Evolutionary conservation across 1,140 invertebrate genomes (phyloP).

Genomic region (Muscidifurax raptorellus): DNA sequence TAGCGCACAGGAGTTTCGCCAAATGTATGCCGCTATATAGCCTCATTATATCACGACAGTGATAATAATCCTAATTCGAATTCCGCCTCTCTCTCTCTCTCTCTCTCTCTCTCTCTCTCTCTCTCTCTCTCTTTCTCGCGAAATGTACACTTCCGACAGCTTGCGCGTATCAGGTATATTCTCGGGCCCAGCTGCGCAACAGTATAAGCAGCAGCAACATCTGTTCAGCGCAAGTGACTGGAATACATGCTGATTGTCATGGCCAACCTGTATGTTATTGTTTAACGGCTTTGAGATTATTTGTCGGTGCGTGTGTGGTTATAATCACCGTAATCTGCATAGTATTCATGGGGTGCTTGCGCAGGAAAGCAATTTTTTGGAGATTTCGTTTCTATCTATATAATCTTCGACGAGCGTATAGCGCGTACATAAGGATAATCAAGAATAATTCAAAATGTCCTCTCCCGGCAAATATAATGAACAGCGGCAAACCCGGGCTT

Average conservation of each 20-base stretch:
- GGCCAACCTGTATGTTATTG: slow-evolving; percentile 16
- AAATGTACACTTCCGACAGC: slow-evolving; percentile 28
- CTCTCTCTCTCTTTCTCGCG: background rate
- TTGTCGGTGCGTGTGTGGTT: too few relatives aligned
- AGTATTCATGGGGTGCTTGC: too few relatives aligned
- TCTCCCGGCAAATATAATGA: too few relatives aligned
- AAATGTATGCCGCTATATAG: too few relatives aligned
- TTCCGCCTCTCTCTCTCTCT: background rate
- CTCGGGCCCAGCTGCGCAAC: background rate
- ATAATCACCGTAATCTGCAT: background rate
- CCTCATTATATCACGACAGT: background rate
- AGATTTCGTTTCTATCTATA: too few relatives aligned
- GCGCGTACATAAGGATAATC: too few relatives aligned
- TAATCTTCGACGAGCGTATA: too few relatives aligned
- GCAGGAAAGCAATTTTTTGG: too few relatives aligned
- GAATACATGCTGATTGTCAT: slow-evolving; percentile 29
- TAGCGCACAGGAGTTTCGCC: background rate
- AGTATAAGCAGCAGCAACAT: background rate
- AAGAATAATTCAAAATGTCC: too few relatives aligned
- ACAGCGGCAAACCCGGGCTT: too few relatives aligned
- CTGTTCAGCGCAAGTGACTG: slow-evolving; percentile 36
- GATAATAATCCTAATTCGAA: slow-evolving; percentile 13
- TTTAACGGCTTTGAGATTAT: background rate
- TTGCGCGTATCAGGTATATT: slow-evolving; percentile 31
- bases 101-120: too few relatives aligned